Conservation (phyloP, 2,797 vertebrate species). For the Sternotherus odoratus region DNA sequence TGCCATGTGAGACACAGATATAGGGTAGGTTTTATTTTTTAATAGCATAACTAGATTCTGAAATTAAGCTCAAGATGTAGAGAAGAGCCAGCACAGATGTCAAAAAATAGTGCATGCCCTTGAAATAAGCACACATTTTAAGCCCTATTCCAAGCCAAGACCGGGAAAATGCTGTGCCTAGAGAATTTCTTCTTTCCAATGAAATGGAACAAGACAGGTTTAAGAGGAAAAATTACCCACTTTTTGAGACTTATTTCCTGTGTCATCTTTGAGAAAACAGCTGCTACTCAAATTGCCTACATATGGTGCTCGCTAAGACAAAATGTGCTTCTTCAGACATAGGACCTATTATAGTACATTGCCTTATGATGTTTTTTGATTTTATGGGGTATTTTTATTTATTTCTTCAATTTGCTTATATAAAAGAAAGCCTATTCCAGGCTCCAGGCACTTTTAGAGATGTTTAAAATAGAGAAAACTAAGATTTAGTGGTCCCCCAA, state of each 20-base stretch:
- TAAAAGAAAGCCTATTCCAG: not conserved
- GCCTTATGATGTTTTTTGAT: constrained; percentile 1
- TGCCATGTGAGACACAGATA: not conserved
- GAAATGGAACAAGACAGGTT: constrained; percentile 27
- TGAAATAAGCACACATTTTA: constrained; percentile 14
- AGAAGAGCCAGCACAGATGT: not conserved
- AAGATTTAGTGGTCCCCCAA: not conserved
- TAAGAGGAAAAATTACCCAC: constrained; percentile 16
- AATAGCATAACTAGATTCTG: not conserved
- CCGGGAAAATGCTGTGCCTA: constrained; percentile 17
- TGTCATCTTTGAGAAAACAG: constrained; percentile 32
- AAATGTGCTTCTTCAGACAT: constrained; percentile 42
- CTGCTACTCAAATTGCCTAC: constrained; percentile 47
- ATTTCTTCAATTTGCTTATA: constrained; percentile 2
- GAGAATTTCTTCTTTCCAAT: constrained; percentile 21
- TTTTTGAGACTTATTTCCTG: constrained; percentile 20
- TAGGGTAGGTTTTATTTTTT: not conserved
- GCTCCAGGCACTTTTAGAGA: not conserved
- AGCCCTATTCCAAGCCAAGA: not conserved
- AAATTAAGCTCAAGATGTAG: not conserved
- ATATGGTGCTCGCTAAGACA: constrained; percentile 19
- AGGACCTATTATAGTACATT: not conserved
- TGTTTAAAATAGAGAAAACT: not conserved
- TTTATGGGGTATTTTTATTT: not conserved
- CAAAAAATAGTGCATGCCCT: not conserved